Percentiles rank a stretch among this genome's conserved stretches.
These are phyloP conservation scores for Microcebus ravelobensis DNA, from an alignment of 2,113 vertebrate genomes.

Conservation along the genomic window DNA sequence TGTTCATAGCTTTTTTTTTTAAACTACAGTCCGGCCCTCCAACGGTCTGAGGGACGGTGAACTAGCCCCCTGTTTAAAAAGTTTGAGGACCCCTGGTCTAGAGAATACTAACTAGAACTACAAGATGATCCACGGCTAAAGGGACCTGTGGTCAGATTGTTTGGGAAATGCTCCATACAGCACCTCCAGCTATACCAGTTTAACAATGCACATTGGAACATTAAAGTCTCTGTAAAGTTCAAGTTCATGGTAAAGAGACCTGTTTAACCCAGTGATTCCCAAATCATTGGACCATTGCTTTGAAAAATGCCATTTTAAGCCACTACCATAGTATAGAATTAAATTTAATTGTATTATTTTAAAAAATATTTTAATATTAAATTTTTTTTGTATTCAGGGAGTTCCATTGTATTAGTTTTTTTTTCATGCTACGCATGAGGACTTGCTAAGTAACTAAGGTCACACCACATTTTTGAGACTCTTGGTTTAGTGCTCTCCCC, in stretches of 20 bases:
- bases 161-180: neutral
- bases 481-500: neutral
- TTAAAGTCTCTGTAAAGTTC: neutral
- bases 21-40: too few species aligned
- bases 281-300: neutral
- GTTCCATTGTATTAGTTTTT: neutral
- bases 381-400: neutral
- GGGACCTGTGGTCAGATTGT: neutral
- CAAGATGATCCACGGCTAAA: neutral
- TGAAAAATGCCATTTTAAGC: conserved; percentile 24
- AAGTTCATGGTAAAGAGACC: neutral
- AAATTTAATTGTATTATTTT: conserved; percentile 10
- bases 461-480: neutral
- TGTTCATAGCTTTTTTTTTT: too few species aligned
- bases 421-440: neutral
- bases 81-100: too few species aligned
- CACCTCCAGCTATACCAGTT: neutral
- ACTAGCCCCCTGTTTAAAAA: too few species aligned
- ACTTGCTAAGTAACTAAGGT: neutral
- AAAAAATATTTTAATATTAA: too few species aligned
- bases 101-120: neutral
- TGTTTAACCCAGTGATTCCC: neutral
- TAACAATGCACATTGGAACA: neutral
- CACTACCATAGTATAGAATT: neutral
- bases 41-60: too few species aligned